These are phyloP conservation scores for Cyrtodaria siliqua DNA, from an alignment of 2,888 invertebrate genomes.

Conservation along the genomic window DNA sequence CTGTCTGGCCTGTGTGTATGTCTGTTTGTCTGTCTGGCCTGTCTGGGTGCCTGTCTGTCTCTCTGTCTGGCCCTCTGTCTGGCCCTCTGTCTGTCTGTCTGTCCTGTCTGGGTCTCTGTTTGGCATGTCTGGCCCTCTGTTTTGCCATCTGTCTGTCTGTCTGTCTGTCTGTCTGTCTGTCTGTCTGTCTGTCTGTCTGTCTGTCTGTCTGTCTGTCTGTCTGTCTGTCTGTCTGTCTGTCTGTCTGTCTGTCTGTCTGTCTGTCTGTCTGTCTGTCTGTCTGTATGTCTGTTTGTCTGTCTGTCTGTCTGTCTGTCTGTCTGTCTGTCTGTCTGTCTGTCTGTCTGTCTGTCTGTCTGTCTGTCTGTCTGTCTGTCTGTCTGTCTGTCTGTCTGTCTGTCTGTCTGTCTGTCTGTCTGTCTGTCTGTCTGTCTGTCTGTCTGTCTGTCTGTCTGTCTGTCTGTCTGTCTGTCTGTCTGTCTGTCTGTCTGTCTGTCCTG, in stretches of 20 bases:
- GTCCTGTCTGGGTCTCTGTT: too few relatives aligned
- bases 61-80: too few relatives aligned
- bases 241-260: slow-evolving; percentile 16
- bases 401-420: slow-evolving; percentile 12
- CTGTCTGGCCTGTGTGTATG: too few relatives aligned
- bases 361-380: slow-evolving; percentile 16
- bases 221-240: slow-evolving; percentile 16
- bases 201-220: slow-evolving; percentile 16
- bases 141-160: too few relatives aligned
- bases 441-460: slow-evolving; percentile 16
- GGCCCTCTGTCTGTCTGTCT: too few relatives aligned
- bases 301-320: slow-evolving; percentile 16
- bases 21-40: too few relatives aligned
- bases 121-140: too few relatives aligned
- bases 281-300: too few relatives aligned
- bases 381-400: slow-evolving; percentile 16
- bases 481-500: too few relatives aligned
- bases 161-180: too few relatives aligned
- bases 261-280: too few relatives aligned
- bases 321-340: slow-evolving; percentile 15
- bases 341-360: slow-evolving; percentile 11
- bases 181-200: slow-evolving; percentile 16
- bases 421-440: slow-evolving; percentile 16
- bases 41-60: too few relatives aligned
- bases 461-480: slow-evolving; percentile 16